A percentile compares a stretch with the other conserved stretches of the same genome.
These are phyloP conservation scores for Torymus aiolomorphi DNA, from an alignment of 2,888 invertebrate genomes.

Conservation along the genomic window DNA sequence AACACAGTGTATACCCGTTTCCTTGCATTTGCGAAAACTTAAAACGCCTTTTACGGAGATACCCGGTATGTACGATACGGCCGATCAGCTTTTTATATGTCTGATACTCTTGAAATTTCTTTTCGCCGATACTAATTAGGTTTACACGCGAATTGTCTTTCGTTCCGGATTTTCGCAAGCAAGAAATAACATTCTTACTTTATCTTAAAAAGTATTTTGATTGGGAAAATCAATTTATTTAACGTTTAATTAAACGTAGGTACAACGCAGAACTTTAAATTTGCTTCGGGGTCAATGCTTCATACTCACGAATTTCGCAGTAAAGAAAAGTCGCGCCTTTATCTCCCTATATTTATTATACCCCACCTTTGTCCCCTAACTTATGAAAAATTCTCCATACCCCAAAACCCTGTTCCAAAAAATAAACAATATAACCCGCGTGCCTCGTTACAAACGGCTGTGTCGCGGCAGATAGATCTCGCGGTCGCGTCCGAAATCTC, in stretches of 20 bases:
- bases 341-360: too few relatives aligned
- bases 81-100: conserved; percentile 3
- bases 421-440: background rate
- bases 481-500: conserved; percentile 42
- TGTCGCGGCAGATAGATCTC: conserved; percentile 35
- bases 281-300: too few relatives aligned
- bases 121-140: background rate
- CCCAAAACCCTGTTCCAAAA: background rate
- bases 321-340: too few relatives aligned
- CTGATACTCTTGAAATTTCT: conserved; percentile 4
- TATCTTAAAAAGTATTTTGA: too few relatives aligned
- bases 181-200: too few relatives aligned
- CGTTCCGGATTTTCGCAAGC: background rate
- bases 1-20: background rate
- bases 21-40: background rate
- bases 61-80: background rate
- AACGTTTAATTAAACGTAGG: too few relatives aligned
- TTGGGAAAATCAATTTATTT: too few relatives aligned
- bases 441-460: conserved; percentile 61
- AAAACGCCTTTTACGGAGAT: conserved; percentile 12
- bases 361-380: too few relatives aligned
- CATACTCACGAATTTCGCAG: too few relatives aligned
- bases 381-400: too few relatives aligned
- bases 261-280: too few relatives aligned
- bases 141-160: background rate